Conservation (phyloP, 2,888 invertebrate genomes). For the Coecobrya sp. region DNA sequence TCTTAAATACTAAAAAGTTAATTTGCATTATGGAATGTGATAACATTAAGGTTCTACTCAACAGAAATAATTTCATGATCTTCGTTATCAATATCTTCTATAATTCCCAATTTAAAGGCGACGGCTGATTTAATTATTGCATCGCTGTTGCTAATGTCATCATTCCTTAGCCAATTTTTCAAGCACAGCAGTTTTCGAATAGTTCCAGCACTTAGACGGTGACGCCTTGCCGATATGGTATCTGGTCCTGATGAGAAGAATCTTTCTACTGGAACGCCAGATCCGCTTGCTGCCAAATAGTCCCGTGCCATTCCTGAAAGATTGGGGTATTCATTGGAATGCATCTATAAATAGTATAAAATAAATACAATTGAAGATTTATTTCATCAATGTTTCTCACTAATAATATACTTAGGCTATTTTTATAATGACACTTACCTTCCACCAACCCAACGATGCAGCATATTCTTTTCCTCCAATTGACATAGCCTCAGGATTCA, state of each 20-base stretch:
- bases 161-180: neutral
- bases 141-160: too few species aligned
- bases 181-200: neutral
- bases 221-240: neutral
- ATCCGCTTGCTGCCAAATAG: neutral
- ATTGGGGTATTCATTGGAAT: neutral
- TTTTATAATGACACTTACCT: neutral
- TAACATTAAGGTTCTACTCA: too few species aligned
- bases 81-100: too few species aligned
- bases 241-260: neutral
- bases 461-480: neutral
- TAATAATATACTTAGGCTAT: neutral
- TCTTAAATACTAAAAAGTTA: too few species aligned
- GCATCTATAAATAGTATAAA: neutral
- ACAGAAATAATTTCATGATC: too few species aligned
- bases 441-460: neutral
- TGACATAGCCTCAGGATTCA: neutral
- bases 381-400: too few species aligned
- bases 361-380: neutral
- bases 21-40: too few species aligned
- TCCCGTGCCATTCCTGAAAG: neutral
- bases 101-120: too few species aligned
- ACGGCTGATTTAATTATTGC: too few species aligned
- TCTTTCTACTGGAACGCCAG: neutral
- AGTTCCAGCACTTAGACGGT: neutral